phyloP scores from a whole-genome alignment of 2,888 invertebrate genomes.

The Apodemia mormo region DNA sequence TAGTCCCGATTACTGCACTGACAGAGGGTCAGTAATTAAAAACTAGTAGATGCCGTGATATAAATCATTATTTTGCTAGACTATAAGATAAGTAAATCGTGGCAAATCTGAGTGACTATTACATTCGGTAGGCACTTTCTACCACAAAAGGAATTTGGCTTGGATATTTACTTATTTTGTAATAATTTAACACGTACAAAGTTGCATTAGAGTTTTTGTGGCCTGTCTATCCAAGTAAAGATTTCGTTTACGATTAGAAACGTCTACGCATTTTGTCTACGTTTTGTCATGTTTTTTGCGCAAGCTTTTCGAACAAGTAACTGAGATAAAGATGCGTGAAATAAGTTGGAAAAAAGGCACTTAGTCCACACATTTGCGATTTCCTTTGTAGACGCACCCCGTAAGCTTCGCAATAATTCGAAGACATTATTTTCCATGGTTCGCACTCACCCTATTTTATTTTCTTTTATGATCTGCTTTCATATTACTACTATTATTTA shows the following conservation, averaged over 20 bases:
- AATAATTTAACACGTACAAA: not conserved
- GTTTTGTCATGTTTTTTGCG: constrained; percentile 21
- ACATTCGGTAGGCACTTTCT: no score
- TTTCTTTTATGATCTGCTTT: constrained; percentile 39
- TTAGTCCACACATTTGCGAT: constrained; percentile 46
- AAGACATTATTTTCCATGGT: constrained; percentile 62
- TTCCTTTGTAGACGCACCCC: constrained; percentile 36
- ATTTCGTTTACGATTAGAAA: constrained; percentile 6
- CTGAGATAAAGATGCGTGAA: constrained; percentile 57
- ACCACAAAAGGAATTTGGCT: no score
- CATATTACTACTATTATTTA: constrained; percentile 30
- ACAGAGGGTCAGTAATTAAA: no score
- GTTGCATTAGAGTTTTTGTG: not conserved
- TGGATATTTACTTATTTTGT: not conserved
- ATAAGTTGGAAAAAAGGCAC: constrained; percentile 57
- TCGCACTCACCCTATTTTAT: constrained; percentile 46
- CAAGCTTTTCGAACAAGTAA: constrained; percentile 40
- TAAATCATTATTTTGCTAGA: no score
- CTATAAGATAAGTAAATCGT: no score
- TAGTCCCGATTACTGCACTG: no score
- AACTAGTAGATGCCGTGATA: no score
- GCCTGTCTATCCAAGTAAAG: not conserved
- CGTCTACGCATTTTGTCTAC: constrained; percentile 9
- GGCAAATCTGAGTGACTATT: no score
- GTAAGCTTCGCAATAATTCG: constrained; percentile 55